Base-by-base conservation (phyloP, 2,113 vertebrate species). In the Petromus typicus region DNA sequence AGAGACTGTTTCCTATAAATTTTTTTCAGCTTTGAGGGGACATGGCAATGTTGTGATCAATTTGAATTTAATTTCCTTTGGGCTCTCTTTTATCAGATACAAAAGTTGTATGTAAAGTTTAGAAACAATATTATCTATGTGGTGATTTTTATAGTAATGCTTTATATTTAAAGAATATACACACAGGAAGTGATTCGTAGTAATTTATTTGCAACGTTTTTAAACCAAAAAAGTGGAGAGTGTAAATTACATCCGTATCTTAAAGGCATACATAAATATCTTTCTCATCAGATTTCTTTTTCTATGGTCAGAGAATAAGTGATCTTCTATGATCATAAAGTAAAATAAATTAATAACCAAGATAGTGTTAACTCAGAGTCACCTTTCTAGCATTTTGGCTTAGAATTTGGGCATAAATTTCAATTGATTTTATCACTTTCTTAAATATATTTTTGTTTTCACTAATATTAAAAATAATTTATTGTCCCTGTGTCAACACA, bases 31-130 rank as follows among this genome's bases (percentile, higher is more conserved):
- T 90, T 90, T 51, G 0, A 27, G 27, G 0, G 22, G 25, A 82
- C 17, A 82, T 11, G 10, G 75, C 59, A 5, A 87, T n/a, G 3
- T 61, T 69, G 63, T 54, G 10, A 76, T 83, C 51, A 63, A 27
- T 71, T 89, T 75, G 27, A 85, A 92, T 54, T 64, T 90, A 59
- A 61, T 89, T 88, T 81, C 2, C 27, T 67, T 43, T 92, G 82
- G 10, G 3, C 23, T 92, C 5, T 25, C n/a, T 11, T 56, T 80
- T 90, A 76, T 92, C 75, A 89, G 45, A 92, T 71, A 43, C 11
- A 75, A 66, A 91, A 30, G 1, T 40, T 82, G 13, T 67, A 30
- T 82, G 8, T 17, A 71, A 32, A 66, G 67, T 95, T 84, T 54
- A 81, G 69, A 82, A 56, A 48, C 7, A 63, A 48, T 71, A 45